Conservation (phyloP, 2,797 vertebrate species). For the Lithobates pipiens region DNA sequence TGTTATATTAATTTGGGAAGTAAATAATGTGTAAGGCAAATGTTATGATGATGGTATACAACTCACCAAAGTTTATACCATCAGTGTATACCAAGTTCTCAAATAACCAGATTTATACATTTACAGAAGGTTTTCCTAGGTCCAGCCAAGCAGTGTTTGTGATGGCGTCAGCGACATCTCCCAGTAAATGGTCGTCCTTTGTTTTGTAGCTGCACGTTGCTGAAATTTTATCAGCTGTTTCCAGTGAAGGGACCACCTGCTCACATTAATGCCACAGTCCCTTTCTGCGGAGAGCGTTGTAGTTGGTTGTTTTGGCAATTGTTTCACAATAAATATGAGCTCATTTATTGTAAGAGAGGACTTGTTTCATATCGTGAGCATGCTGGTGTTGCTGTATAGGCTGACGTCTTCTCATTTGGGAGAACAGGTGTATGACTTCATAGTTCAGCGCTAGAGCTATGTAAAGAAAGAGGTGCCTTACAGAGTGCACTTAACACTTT, state of each 20-base stretch:
- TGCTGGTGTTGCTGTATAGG: constrained; percentile 19
- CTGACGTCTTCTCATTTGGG: constrained; percentile 39
- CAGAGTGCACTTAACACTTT: background rate
- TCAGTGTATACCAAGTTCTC: background rate
- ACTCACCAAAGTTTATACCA: no score
- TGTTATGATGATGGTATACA: no score
- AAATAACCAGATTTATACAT: constrained; percentile 17
- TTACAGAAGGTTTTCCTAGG: background rate
- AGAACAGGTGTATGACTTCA: constrained; percentile 52
- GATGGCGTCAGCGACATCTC: background rate
- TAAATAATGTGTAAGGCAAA: no score
- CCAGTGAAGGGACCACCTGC: constrained; percentile 48
- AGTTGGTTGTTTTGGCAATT: constrained; percentile 60
- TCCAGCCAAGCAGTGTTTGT: background rate
- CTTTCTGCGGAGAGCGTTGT: background rate
- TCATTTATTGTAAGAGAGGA: constrained; percentile 35
- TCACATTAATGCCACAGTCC: constrained; percentile 15
- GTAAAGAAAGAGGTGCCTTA: constrained; percentile 5
- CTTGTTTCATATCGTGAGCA: constrained; percentile 39
- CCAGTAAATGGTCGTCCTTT: constrained; percentile 20
- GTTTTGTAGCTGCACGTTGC: constrained; percentile 11
- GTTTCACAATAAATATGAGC: constrained; percentile 51
- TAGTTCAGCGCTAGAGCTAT: background rate
- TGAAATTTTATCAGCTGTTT: constrained; percentile 46
- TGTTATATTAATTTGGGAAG: no score